phyloP scores from a whole-genome alignment of 2,888 invertebrate species.

The Hypena proboscidalis region DNA sequence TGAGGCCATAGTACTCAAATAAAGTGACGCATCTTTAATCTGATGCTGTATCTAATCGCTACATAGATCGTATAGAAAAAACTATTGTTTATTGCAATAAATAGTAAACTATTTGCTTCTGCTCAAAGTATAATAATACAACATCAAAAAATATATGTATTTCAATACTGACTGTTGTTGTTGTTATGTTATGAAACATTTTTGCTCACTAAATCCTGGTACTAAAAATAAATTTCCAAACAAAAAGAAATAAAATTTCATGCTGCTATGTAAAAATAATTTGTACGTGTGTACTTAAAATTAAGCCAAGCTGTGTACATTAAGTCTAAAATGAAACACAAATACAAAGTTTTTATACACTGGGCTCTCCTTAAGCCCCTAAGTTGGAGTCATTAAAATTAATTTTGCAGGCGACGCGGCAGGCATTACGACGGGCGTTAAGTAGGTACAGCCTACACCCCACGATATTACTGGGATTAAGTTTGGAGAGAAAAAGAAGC shows the following conservation, averaged over 20 bases:
- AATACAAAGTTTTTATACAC: conserved; percentile 9
- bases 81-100: no score
- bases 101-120: no score
- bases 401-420: conserved; percentile 36
- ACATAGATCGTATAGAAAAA: no score
- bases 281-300: conserved; percentile 4
- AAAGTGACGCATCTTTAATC: no score
- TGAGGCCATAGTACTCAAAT: no score
- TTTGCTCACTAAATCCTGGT: no score
- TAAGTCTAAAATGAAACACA: conserved; percentile 4
- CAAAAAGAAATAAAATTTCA: conserved; percentile 1
- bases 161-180: no score
- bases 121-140: no score
- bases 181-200: no score
- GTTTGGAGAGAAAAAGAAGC: conserved; percentile 56
- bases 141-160: no score
- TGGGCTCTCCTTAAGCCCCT: conserved; percentile 10
- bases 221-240: background rate
- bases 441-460: conserved; percentile 40
- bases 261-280: conserved; percentile 2
- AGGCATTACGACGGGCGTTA: conserved; percentile 32
- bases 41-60: no score
- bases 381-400: conserved; percentile 42
- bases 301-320: conserved; percentile 1
- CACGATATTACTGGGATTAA: conserved; percentile 59